phyloP scores from a whole-genome alignment of 2,113 vertebrate species.

The Cebidichthys violaceus region DNA sequence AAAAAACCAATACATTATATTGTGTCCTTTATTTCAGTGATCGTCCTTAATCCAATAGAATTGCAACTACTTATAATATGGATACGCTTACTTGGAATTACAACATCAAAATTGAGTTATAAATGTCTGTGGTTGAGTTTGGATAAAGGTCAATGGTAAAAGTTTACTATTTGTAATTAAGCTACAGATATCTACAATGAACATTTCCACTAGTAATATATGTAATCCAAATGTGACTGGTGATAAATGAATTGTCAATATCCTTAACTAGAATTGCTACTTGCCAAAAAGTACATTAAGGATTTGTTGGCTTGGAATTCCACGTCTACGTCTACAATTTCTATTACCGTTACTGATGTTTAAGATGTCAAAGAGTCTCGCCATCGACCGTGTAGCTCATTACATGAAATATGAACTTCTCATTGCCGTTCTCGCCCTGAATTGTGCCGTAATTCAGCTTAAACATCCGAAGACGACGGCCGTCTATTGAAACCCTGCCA shows the following conservation, averaged over 20 bases:
- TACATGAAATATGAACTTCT: slow-evolving; percentile 33
- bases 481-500: slow-evolving; percentile 52
- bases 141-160: too few relatives aligned
- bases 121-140: too few relatives aligned
- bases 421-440: slow-evolving; percentile 21
- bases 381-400: neutral
- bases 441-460: slow-evolving; percentile 27
- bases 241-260: neutral
- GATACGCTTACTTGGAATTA: too few relatives aligned
- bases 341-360: neutral
- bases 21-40: too few relatives aligned
- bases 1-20: too few relatives aligned
- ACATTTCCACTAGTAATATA: too few relatives aligned
- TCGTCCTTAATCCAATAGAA: too few relatives aligned
- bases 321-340: neutral
- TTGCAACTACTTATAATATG: too few relatives aligned
- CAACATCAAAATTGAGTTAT: too few relatives aligned
- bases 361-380: neutral
- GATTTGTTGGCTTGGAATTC: neutral
- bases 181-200: too few relatives aligned
- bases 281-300: neutral
- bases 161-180: too few relatives aligned
- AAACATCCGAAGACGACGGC: slow-evolving; percentile 27
- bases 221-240: too few relatives aligned
- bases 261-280: neutral